Evolutionary conservation across 1,140 invertebrate species (phyloP).

Genomic region (Cyclina sinensis): DNA sequence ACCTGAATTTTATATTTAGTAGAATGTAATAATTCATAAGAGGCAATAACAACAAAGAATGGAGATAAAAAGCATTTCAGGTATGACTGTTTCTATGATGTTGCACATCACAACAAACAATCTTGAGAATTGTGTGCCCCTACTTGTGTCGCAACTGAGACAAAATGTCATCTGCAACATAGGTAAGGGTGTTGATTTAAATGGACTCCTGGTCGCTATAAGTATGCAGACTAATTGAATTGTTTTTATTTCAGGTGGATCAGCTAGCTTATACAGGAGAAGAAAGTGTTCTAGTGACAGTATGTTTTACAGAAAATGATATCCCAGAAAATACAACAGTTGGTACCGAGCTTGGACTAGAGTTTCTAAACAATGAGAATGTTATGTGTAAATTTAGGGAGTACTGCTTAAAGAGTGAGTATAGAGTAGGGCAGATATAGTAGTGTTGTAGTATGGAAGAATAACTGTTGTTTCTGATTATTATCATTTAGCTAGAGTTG

Average conservation of each 20-base stretch:
- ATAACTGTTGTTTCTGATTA: too few relatives aligned
- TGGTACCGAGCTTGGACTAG: slow-evolving; percentile 15
- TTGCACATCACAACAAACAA: too few relatives aligned
- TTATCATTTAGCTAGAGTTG: too few relatives aligned
- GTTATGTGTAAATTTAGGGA: not conserved
- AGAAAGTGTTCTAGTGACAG: slow-evolving; percentile 47
- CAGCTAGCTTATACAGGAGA: slow-evolving; percentile 38
- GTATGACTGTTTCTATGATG: too few relatives aligned
- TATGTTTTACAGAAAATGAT: not conserved
- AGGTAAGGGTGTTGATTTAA: not conserved
- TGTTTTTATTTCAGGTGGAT: slow-evolving; percentile 23
- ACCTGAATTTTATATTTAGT: too few relatives aligned
- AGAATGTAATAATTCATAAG: too few relatives aligned
- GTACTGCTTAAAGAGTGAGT: not conserved
- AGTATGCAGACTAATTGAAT: not conserved
- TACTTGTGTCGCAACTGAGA: not conserved
- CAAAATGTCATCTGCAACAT: not conserved
- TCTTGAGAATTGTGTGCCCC: not conserved
- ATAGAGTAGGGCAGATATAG: not conserved
- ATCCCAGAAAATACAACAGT: not conserved
- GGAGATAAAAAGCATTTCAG: too few relatives aligned
- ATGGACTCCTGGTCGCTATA: not conserved
- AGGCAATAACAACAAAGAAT: too few relatives aligned
- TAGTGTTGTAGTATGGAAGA: too few relatives aligned
- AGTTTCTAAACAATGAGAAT: not conserved